These are phyloP conservation scores for Ceriagrion tenellum DNA, from an alignment of 2,888 invertebrate genomes.

Conservation along the genomic window DNA sequence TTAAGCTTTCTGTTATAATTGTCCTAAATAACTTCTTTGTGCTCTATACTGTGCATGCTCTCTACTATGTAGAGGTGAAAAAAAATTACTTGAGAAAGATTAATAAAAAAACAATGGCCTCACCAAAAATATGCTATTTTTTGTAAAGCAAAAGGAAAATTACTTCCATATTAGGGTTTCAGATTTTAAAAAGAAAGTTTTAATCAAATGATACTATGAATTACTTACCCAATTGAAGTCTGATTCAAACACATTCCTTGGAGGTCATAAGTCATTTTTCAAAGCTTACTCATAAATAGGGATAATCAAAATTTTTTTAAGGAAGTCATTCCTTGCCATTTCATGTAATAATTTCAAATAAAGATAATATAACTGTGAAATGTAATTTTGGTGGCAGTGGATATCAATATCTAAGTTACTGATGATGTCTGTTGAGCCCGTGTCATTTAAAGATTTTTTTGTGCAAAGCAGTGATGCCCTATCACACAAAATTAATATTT, in stretches of 20 bases:
- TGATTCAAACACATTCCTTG: conserved; percentile 50
- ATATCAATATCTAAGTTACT: conserved; percentile 30
- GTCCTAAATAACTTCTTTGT: conserved; percentile 34
- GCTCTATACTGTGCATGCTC: conserved; percentile 64
- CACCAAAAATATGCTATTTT: conserved; percentile 56
- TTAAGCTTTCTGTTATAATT: conserved; percentile 40
- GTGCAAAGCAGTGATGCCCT: conserved; percentile 55
- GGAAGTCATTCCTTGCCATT: neutral
- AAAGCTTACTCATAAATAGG: conserved; percentile 7
- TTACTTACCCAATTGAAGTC: conserved; percentile 58
- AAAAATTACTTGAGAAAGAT: conserved; percentile 29
- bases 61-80: conserved; percentile 38
- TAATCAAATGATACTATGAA: conserved; percentile 31
- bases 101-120: conserved; percentile 50
- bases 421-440: conserved; percentile 19
- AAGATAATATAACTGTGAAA: conserved; percentile 3
- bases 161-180: conserved; percentile 53
- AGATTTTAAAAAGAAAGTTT: conserved; percentile 24
- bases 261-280: conserved; percentile 41
- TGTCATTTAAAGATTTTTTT: conserved; percentile 30
- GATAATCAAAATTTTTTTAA: conserved; percentile 12
- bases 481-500: neutral
- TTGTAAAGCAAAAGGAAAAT: conserved; percentile 47
- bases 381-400: neutral
- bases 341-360: conserved; percentile 7